phyloP scores from a whole-genome alignment of 2,888 invertebrate genomes.

The Hoplodrina blanda region DNA sequence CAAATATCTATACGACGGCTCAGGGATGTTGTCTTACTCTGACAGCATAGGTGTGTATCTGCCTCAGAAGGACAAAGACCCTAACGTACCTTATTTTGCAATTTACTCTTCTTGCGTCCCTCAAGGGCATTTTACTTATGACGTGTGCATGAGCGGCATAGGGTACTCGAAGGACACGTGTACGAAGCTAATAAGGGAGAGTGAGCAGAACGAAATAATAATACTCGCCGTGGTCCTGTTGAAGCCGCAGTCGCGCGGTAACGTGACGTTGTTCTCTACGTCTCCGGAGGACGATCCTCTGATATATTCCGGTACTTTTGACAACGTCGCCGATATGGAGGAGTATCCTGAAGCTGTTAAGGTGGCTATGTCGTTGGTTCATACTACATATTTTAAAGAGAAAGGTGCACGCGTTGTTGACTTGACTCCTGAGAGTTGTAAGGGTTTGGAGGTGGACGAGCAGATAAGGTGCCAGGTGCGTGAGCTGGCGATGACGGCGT shows the following conservation, averaged over 20 bases:
- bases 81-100: constrained; percentile 78
- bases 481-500: constrained; percentile 79
- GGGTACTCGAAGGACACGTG: constrained; percentile 76
- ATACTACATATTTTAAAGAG: constrained; percentile 75
- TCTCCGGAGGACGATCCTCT: constrained; percentile 74
- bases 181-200: constrained; percentile 66
- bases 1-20: constrained; percentile 46
- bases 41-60: constrained; percentile 79
- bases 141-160: constrained; percentile 68
- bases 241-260: constrained; percentile 81
- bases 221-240: constrained; percentile 77
- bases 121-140: constrained; percentile 63
- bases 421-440: constrained; percentile 71
- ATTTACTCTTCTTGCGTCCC: constrained; percentile 80
- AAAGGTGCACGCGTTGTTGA: constrained; percentile 75
- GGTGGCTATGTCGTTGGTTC: constrained; percentile 70
- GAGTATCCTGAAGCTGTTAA: constrained; percentile 74
- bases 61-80: constrained; percentile 61
- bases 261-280: constrained; percentile 71
- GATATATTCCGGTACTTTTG: constrained; percentile 81
- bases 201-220: constrained; percentile 74
- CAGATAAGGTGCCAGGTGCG: constrained; percentile 84
- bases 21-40: constrained; percentile 72
- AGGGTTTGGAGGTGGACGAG: constrained; percentile 65
- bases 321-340: constrained; percentile 71